Percentiles rank a stretch among this genome's conserved stretches.
These are phyloP conservation scores for Boloria euphrosyne DNA, from an alignment of 2,888 invertebrate species.

Conservation along the genomic window DNA sequence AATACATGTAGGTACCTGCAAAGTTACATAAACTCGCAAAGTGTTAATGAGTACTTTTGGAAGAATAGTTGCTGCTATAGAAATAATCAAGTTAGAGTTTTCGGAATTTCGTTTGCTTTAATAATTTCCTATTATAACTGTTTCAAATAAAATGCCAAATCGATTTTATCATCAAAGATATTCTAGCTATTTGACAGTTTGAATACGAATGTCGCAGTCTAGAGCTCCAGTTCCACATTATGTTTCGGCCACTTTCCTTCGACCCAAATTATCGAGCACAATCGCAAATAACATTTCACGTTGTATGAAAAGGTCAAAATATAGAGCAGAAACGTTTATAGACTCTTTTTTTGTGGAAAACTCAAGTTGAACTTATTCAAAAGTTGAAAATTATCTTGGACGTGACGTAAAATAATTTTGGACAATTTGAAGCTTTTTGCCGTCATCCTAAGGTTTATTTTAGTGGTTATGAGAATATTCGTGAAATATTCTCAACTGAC, in stretches of 20 bases:
- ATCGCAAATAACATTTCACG: background rate
- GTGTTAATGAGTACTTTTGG: too few species aligned
- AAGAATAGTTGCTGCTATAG: too few species aligned
- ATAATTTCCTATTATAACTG: too few species aligned
- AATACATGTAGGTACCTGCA: too few species aligned
- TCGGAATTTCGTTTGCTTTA: too few species aligned
- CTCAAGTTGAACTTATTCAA: constrained; percentile 3
- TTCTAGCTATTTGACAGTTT: too few species aligned
- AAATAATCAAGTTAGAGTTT: too few species aligned
- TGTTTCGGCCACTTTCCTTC: background rate
- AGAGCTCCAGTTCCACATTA: too few species aligned
- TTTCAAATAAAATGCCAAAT: too few species aligned
- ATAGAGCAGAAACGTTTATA: background rate
- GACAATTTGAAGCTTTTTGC: background rate
- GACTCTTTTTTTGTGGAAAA: background rate
- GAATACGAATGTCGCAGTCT: too few species aligned
- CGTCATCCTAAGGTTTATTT: background rate
- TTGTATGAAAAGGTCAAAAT: background rate
- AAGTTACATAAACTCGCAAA: too few species aligned
- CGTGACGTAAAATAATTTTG: background rate
- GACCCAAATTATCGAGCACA: background rate
- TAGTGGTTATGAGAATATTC: background rate
- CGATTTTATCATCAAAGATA: too few species aligned
- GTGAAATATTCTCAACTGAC: constrained; percentile 2
- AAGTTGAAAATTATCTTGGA: constrained; percentile 14